Percentiles rank a stretch among this genome's conserved stretches.
Evolutionary conservation across 2,888 invertebrate species (phyloP).

Genomic region (Parnassius smintheus): DNA sequence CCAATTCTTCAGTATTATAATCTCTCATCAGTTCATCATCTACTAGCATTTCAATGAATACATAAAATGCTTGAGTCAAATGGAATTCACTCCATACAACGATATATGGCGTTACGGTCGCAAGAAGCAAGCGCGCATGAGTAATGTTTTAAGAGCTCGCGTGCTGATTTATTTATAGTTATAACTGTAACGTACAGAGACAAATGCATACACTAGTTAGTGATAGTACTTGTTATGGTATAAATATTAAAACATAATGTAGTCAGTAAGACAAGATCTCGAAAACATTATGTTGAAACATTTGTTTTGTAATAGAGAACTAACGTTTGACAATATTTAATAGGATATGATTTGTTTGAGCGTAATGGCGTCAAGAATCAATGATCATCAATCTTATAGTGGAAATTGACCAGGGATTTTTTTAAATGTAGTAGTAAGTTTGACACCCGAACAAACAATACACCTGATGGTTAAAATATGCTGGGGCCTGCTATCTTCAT

Average conservation of each 20-base stretch:
- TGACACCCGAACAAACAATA: too few species aligned
- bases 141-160: slow-evolving; percentile 52
- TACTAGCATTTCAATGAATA: slow-evolving; percentile 9
- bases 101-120: slow-evolving; percentile 35
- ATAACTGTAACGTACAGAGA: slow-evolving; percentile 67
- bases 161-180: slow-evolving; percentile 61
- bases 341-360: too few species aligned
- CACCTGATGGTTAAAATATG: too few species aligned
- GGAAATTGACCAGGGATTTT: too few species aligned
- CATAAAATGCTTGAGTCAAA: slow-evolving; percentile 8
- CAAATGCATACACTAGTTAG: slow-evolving; percentile 43
- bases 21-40: slow-evolving; percentile 11
- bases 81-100: slow-evolving; percentile 10
- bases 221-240: slow-evolving; percentile 1
- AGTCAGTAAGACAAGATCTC: slow-evolving; percentile 30
- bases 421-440: too few species aligned
- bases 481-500: too few species aligned
- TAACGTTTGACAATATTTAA: too few species aligned
- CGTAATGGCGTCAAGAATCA: too few species aligned
- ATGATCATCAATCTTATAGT: too few species aligned
- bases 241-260: not conserved
- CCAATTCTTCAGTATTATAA: slow-evolving; percentile 15
- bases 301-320: too few species aligned
- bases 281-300: not conserved
- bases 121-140: slow-evolving; percentile 44